Base-by-base conservation (phyloP, 2,888 invertebrate species). In the Magallana nippona region DNA sequence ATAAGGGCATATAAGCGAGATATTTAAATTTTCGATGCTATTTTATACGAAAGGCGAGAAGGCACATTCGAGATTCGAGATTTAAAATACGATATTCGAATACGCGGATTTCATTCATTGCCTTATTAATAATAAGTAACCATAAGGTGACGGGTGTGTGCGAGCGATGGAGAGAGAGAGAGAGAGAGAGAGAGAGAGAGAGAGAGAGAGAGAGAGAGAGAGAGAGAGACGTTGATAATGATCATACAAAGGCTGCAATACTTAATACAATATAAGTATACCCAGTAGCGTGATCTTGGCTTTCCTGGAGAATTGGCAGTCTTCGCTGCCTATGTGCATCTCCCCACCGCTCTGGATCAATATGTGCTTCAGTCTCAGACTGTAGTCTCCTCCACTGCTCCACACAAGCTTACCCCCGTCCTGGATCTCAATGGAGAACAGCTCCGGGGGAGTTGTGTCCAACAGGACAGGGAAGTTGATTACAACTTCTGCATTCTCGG, bases 281-380 rank as follows among this genome's bases (percentile, higher is more conserved):
- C 81, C 81, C 44, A 81, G n/a, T 17, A 81, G 17, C 5, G 81
- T 81, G 15, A 81, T 81, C 62, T 10, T 81, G 22, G 81, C 62
- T 44, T 81, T 81, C 15, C 55, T 55, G 5, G 32, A 17, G 32
- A 62, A 81, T 0, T 27, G 58, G 55, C 81, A 81, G n/a, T 81
- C 81, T n/a, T 81, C 81, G 58, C 60, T 60, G 27, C 81, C 81
- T 32, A 81, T 81, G 55, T 81, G 81, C 81, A 81, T 60, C 62
- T 81, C 81, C n/a, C 62, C 81, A 13, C 60, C 62, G n/a, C n/a
- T 62, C 17, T 81, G 27, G 60, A 81, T 81, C 62, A 62, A 55
- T n/a, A 81, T 81, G n/a, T 81, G 60, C 1, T 56, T 10, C 0
- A 32, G 5, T 17, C 81, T 15, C 17, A 81, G 11, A 44, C 32